Evolutionary conservation across 2,797 vertebrate genomes (phyloP), one percentile per base, ranked within the genome.

Genomic region (Taenioides sp.): DNA sequence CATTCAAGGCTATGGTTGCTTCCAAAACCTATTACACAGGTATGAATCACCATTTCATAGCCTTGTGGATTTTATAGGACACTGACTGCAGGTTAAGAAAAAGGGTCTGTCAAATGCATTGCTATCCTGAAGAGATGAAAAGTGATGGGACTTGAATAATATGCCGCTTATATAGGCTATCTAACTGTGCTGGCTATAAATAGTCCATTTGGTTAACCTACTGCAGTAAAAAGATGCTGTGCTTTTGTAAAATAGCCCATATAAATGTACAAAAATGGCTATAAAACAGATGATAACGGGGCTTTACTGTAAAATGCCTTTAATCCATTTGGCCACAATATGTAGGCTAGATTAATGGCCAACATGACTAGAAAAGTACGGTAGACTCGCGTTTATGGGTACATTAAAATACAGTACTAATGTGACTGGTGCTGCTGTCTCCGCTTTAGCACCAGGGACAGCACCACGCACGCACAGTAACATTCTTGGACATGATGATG

Each of bases 401-500:
- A 7, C 22, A 23, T 43, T 47, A 65, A 25, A 17, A 65, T 49
- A 65, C 37, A 47, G 63, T 47, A 18, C 2, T 9, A 2, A 18
- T 28, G 22, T 31, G 22, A 3, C 31, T n/a, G 60, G 20, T 22
- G 11, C 20, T 14, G 25, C 43, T 10, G 23, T 16, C 54, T 65
- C 16, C 2, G 70, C 71, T 89, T 87, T 88, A 91, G 90, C 87
- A 92, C 87, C 89, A 92, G 88, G 88, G 90, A 92, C 90, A 92
- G 88, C 91, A 90, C 86, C 90, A 85, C 57, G 49, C n/a, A 14
- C 23, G 55, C 4, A 27, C 4, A 22, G 69, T 70, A 71, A 28
- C 62, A n/a, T 23, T 68, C 47, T 64, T 69, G 23, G 4, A 12
- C 60, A 23, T 12, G 28, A 67, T 50, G 23, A 57, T 54, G 54